Evolutionary conservation across 2,113 vertebrate genomes (phyloP).

Genomic region (Galbula dea): DNA sequence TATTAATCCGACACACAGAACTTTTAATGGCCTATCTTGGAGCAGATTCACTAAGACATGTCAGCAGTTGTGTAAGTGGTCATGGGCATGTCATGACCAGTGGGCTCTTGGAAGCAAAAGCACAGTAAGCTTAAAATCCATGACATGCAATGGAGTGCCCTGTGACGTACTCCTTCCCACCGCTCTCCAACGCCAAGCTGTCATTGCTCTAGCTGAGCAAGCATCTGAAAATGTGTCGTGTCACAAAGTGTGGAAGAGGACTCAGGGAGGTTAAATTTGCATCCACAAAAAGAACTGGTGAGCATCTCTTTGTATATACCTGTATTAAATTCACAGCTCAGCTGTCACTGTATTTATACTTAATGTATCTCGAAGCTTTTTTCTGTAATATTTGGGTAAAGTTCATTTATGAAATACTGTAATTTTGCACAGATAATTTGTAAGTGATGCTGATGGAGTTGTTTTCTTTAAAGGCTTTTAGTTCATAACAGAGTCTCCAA

Average conservation of each 20-base stretch:
- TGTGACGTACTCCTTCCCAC: neutral
- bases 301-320: neutral
- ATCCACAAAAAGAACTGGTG: neutral
- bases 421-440: constrained; percentile 43
- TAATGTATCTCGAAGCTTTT: constrained; percentile 44
- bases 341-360: constrained; percentile 37
- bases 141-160: neutral
- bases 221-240: neutral
- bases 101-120: constrained; percentile 73
- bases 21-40: constrained; percentile 83
- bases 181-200: neutral
- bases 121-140: constrained; percentile 61
- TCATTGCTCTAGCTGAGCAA: neutral
- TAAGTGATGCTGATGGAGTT: constrained; percentile 47
- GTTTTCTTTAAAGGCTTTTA: constrained; percentile 29
- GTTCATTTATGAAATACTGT: constrained; percentile 45
- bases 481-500: constrained; percentile 11
- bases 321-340: constrained; percentile 31
- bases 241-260: constrained; percentile 40
- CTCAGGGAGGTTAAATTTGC: constrained; percentile 69
- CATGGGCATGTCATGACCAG: constrained; percentile 56
- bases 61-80: constrained; percentile 48
- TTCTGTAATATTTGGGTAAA: constrained; percentile 44
- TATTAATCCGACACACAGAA: constrained; percentile 83
- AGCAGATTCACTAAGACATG: constrained; percentile 67